Evolutionary conservation across 1,140 invertebrate genomes (phyloP).

Genomic region (Bombus sylvicola): DNA sequence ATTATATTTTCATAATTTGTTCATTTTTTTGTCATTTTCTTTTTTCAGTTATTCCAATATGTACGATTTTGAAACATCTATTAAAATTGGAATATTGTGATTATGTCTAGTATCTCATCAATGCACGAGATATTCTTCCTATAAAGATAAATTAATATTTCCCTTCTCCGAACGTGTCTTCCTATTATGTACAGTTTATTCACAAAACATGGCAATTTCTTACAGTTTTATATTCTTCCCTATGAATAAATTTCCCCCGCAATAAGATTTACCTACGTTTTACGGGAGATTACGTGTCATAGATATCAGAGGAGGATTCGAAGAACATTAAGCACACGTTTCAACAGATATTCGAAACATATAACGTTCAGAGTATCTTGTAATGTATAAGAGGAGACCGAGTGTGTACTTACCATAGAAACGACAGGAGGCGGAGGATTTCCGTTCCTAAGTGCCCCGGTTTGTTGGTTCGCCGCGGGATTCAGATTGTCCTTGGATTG

Average conservation of each 20-base stretch:
- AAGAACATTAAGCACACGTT: background rate
- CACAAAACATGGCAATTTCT: background rate
- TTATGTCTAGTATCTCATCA: background rate
- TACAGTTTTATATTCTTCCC: background rate
- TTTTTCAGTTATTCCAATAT: background rate
- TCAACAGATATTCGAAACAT: background rate
- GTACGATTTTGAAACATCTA: no score
- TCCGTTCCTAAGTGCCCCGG: slow-evolving; percentile 79
- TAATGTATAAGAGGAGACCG: background rate
- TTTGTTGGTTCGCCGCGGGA: slow-evolving; percentile 78
- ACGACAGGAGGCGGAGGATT: slow-evolving; percentile 80
- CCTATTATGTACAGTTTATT: background rate
- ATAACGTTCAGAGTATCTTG: background rate
- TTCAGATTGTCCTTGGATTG: slow-evolving; percentile 81
- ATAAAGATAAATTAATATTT: no score
- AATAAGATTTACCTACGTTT: background rate
- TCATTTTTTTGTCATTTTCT: background rate
- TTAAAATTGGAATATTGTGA: no score
- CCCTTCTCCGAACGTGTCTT: no score
- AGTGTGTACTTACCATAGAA: slow-evolving; percentile 77
- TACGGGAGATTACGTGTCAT: background rate
- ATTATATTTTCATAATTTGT: background rate
- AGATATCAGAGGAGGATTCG: background rate
- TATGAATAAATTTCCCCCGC: background rate
- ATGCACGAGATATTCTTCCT: background rate